Base-by-base conservation (phyloP, 2,113 vertebrate species). In the Centropus bengalensis region DNA sequence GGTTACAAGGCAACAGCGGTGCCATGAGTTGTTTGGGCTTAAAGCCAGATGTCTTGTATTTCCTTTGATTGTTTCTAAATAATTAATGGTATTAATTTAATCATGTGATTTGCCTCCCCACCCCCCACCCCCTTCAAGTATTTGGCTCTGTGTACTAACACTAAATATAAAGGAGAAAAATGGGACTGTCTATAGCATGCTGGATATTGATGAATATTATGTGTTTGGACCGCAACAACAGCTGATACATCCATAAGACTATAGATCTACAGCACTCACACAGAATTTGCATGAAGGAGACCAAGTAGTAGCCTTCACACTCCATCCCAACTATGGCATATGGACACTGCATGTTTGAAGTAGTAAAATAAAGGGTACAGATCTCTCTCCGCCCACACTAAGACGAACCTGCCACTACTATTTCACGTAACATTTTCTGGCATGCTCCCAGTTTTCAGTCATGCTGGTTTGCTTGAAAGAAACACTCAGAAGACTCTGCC, bases 1-100 rank as follows among this genome's bases (percentile, higher is more conserved):
- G 87, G 93, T 94, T 96, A 96, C 79, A 96, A 97, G 89, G 95
- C 91, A 96, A 91, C 94, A 96, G 94, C 89, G 93, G 78, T 88
- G 93, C 94, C 89, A 80, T 94, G 91, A 94, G 87, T 91, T 95
- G 93, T 95, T 96, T 90, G 94, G 93, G 94, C 94, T 91, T 88
- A 81, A 94, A 94, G 95, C 95, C 95, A 96, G 88, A 93, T 89
- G 93, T 94, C 89, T 94, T 96, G 88, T 96, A 96, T 95, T 96
- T 96, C 95, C 96, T 97, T 94, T 95, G 93, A 97, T 95, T 97
- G 95, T 97, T 96, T 95, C 93, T 96, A 96, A 97, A 97, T 97
- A 97, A 97, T 95, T 96, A 94, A 97, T 96, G 95, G 91, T 95
- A 97, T 97, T 97, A 96, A 95, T 96, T 95, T 94, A 91, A 97